Base-by-base conservation (phyloP, 2,113 vertebrate species). In the Nesogale talazaci region DNA sequence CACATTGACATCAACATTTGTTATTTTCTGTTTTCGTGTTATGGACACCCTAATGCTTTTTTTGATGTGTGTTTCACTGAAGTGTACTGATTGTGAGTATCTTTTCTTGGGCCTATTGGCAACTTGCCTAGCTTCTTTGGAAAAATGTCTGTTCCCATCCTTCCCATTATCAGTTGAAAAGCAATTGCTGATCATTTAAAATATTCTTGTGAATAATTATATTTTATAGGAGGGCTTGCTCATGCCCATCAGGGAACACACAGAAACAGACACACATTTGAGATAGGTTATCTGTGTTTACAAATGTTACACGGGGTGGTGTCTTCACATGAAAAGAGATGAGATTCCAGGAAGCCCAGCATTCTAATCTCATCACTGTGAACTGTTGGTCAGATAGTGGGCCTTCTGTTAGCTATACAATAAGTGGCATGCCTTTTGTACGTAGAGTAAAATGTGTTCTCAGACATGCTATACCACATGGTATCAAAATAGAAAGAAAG, bases 261-360 rank as follows among this genome's bases (percentile, higher is more conserved):
- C 42, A 46, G 42, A 89, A n/a, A 83, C 31, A 38, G 15, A 34
- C 36, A 84, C 3, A 81, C 2, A 74, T 34, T 81, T 65, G 75
- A 80, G n/a, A 70, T 29, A 76, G 10, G 27, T 20, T 20, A 88
- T 29, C 40, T 25, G 12, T 52, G 76, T 27, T 63, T 86, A 81
- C 15, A 38, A 92, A 6, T 78, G 23, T 82, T 40, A 85, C 22
- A 29, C 9, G 72, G 72, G 31, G 2, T 15, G 76, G 42, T 5
- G 36, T 1, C 6, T 31, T 84, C 93, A 92, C n/a, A 76, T 52
- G 67, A 88, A 83, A 89, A 89, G 42, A 46, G 42, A 75, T 38
- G 80, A 86, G 70, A 77, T 65, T 76, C 36, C 22, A 81, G 65
- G 86, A 76, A 86, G 1, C 1, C n/a, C n/a, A n/a, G n/a, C n/a